Conservation (phyloP, 2,113 vertebrate genomes). For the Ictalurus furcatus region DNA sequence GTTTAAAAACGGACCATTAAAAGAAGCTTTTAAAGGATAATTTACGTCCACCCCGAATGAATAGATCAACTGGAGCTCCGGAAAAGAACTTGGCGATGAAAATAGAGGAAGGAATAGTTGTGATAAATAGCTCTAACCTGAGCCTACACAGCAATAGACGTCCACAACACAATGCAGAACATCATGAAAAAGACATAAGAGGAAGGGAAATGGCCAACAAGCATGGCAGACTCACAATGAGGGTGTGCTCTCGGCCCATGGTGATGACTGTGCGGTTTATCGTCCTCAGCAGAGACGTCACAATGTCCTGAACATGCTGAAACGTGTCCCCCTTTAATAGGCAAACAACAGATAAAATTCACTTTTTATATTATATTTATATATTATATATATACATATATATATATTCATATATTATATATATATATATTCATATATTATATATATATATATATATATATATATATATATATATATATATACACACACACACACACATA, state of each 20-base stretch:
- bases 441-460: too few species aligned
- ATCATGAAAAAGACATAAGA: not conserved
- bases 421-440: too few species aligned
- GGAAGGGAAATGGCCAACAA: not conserved
- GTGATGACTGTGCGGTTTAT: conserved; percentile 90
- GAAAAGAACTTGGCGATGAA: not conserved
- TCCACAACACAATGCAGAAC: not conserved
- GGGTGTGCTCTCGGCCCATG: conserved; percentile 85
- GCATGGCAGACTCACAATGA: conserved; percentile 83
- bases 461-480: too few species aligned
- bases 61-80: not conserved
- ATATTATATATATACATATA: too few species aligned
- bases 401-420: too few species aligned
- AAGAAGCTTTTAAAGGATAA: not conserved
- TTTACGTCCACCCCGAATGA: not conserved
- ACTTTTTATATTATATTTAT: not conserved
- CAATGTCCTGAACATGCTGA: conserved; percentile 89
- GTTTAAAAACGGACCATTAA: not conserved
- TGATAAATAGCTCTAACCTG: conserved; percentile 4
- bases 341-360: conserved; percentile 3
- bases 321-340: conserved; percentile 81
- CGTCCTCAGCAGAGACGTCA: conserved; percentile 82
- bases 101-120: not conserved
- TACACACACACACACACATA: too few species aligned
- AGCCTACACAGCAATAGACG: not conserved